Evolutionary conservation across 2,888 invertebrate species (phyloP).

Genomic region (Xylota segnis): DNA sequence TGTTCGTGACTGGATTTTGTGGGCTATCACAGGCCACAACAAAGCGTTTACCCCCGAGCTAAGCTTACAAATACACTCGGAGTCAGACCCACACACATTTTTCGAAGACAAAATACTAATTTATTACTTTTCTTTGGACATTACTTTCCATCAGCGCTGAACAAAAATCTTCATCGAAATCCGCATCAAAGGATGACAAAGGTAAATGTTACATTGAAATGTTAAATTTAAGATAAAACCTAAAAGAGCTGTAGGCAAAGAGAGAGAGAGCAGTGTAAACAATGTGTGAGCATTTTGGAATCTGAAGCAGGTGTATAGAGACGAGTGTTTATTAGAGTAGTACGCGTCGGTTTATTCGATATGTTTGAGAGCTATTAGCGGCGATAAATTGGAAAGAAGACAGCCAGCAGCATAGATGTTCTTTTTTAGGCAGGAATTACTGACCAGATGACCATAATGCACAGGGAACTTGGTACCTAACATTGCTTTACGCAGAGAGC

Average conservation of each 20-base stretch:
- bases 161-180: slow-evolving; percentile 80
- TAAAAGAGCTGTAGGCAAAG: slow-evolving; percentile 24
- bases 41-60: slow-evolving; percentile 9
- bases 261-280: slow-evolving; percentile 12
- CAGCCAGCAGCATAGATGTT: background rate
- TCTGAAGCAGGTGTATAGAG: slow-evolving; percentile 59
- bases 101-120: slow-evolving; percentile 53
- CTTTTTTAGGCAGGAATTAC: background rate
- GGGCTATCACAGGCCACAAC: slow-evolving; percentile 5
- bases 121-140: slow-evolving; percentile 64
- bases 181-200: slow-evolving; percentile 84
- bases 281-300: slow-evolving; percentile 59
- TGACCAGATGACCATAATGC: background rate
- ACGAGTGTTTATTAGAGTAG: background rate
- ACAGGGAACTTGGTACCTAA: background rate
- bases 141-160: slow-evolving; percentile 78
- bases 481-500: background rate
- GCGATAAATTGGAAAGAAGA: background rate
- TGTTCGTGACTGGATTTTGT: background rate
- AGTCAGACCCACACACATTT: slow-evolving; percentile 1
- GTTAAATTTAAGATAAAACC: slow-evolving; percentile 58
- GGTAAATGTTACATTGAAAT: slow-evolving; percentile 81
- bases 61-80: slow-evolving; percentile 27
- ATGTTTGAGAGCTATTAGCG: background rate
- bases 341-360: background rate